These are phyloP conservation scores for Ceratotherium simum DNA, from an alignment of 2,113 vertebrate genomes.

Conservation along the genomic window DNA sequence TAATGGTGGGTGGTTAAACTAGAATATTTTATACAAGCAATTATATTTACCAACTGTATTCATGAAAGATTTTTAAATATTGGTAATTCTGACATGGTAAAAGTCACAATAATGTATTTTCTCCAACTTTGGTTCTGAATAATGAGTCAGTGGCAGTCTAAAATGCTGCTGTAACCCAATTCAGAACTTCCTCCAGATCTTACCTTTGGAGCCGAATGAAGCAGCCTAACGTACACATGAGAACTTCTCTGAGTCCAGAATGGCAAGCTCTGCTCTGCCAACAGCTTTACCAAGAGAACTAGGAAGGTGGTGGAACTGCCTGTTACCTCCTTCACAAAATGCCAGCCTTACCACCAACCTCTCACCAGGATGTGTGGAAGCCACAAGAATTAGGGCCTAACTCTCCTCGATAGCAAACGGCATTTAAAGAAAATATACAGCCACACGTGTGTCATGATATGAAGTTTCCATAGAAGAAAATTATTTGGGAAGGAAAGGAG, in stretches of 20 bases:
- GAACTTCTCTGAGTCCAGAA: background rate
- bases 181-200: background rate
- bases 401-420: background rate
- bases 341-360: background rate
- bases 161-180: background rate
- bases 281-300: background rate
- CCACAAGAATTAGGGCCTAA: background rate
- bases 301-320: fast-evolving
- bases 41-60: background rate
- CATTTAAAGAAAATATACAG: background rate
- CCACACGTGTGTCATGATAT: background rate
- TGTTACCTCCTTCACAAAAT: background rate
- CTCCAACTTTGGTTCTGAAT: background rate
- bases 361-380: background rate
- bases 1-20: background rate
- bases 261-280: background rate
- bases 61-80: background rate
- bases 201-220: background rate
- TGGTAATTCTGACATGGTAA: background rate
- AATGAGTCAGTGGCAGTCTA: background rate
- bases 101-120: background rate
- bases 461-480: background rate
- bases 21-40: background rate
- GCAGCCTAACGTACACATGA: background rate
- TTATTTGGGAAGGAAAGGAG: background rate